Evolutionary conservation across 2,797 vertebrate species (phyloP).

Genomic region (Malurus splendens): DNA sequence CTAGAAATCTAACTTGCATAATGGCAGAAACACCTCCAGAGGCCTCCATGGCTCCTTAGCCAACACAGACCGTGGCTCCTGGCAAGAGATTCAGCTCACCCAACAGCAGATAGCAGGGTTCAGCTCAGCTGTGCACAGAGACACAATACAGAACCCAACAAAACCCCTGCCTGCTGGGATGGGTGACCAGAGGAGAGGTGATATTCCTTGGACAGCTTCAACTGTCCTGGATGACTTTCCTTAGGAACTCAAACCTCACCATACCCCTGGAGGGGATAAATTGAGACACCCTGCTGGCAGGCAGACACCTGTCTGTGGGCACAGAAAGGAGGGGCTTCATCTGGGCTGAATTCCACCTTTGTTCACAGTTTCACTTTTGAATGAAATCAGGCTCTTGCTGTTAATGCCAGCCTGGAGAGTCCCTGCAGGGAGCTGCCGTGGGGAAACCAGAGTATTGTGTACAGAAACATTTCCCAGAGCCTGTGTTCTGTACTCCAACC

Average conservation of each 20-base stretch:
- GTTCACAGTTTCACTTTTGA: not conserved
- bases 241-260: not conserved
- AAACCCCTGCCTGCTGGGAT: not conserved
- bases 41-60: not conserved
- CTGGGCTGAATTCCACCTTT: not conserved
- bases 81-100: not conserved
- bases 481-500: not conserved
- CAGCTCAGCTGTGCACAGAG: not conserved
- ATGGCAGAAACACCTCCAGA: not conserved
- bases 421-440: not conserved
- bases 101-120: not conserved
- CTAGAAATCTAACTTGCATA: not conserved
- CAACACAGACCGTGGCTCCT: not conserved
- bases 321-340: not conserved
- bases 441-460: not conserved
- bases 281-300: not conserved
- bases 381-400: not conserved
- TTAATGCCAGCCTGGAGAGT: not conserved
- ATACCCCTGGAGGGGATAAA: not conserved
- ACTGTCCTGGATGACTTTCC: not conserved
- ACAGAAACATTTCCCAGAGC: not conserved
- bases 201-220: not conserved
- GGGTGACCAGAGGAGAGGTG: not conserved
- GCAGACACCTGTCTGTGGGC: not conserved
- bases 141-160: rapidly evolving